Evolutionary conservation across 1,140 invertebrate species (phyloP), one percentile per base, ranked within the genome.

Genomic region (Drosophila orena): DNA sequence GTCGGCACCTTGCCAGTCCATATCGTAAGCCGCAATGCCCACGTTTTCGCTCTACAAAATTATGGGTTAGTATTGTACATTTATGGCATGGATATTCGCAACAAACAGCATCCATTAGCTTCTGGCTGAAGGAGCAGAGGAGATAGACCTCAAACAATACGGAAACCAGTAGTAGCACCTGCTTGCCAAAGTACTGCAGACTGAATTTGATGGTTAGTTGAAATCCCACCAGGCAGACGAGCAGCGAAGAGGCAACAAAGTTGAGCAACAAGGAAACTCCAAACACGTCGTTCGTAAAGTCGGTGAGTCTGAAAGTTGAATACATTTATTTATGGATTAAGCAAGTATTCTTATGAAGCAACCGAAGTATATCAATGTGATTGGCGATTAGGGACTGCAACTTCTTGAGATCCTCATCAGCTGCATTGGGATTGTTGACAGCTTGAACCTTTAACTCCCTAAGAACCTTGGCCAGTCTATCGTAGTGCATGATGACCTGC

Each of bases 211-310:
- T 40, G 11, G 88, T 73, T 47, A 91, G 66, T 24, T 79, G 79
- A 59, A 91, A 85, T 2, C 89, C 89, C 30, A 85, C 49, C 12
- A 91, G 81, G 42, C 89, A 91, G 4, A 91, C 79, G 0, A 85
- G 27, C 34, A 79, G 12, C 2, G 83, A 81, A 0, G 88, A 81
- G 14, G 73, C 24, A 43, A 88, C 7, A 53, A 91, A 84, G 43
- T 91, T 91, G 0, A 91, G 12, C 0, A 91, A 43, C 3, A 91
- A 17, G 0, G 89, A 57, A 14, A 84, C 24, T 6, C 88, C 88
- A 49, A 91, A 91, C 1, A 91, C 70, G 0, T 73, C 44, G 47
- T 91, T 91, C 15, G 20, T 11, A 15, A 43, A 8, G 8, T 43
- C 40, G 15, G 15, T 43, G 15, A 43, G 15, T 4, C 40, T 43